A percentile compares a stretch with the other conserved stretches of the same genome.
phyloP scores from a whole-genome alignment of 1,140 invertebrate genomes.

The Venturia canescens region DNA sequence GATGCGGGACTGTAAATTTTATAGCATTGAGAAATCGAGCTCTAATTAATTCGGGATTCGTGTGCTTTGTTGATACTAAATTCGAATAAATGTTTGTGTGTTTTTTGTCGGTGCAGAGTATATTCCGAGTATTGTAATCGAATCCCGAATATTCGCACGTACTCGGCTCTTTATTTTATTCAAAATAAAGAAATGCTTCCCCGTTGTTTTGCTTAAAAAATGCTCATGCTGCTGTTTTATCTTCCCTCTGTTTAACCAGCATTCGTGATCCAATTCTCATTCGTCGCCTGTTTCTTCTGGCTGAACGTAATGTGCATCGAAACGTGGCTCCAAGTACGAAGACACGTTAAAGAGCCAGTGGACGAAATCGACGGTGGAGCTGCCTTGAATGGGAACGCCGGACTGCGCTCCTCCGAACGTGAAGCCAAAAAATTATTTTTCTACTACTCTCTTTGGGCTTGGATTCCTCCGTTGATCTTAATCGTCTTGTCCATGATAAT shows the following conservation, averaged over 20 bases:
- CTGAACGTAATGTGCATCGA: constrained; percentile 86
- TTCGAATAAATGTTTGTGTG: no score
- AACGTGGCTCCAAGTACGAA: constrained; percentile 77
- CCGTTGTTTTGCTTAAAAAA: background rate
- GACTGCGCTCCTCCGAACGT: constrained; percentile 42
- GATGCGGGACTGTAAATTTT: no score
- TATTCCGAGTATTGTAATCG: no score
- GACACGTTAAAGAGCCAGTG: constrained; percentile 61
- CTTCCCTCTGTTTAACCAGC: constrained; percentile 67
- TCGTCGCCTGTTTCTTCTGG: constrained; percentile 88
- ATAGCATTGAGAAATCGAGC: no score
- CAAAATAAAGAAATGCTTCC: no score
- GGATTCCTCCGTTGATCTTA: constrained; percentile 75
- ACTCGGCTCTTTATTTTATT: no score
- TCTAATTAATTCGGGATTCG: no score
- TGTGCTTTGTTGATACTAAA: no score
- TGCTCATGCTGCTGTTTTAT: background rate
- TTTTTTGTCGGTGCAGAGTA: no score
- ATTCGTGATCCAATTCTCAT: constrained; percentile 84
- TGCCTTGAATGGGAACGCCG: constrained; percentile 12
- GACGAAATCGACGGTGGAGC: constrained; percentile 25
- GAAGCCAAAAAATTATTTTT: constrained; percentile 75
- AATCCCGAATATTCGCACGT: no score
- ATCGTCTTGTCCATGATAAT: constrained; percentile 73
- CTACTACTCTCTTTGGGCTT: constrained; percentile 80